Percentiles rank a stretch among this genome's conserved stretches.
phyloP scores from a whole-genome alignment of 2,888 invertebrate genomes.

The Trissoscelio sp. region DNA sequence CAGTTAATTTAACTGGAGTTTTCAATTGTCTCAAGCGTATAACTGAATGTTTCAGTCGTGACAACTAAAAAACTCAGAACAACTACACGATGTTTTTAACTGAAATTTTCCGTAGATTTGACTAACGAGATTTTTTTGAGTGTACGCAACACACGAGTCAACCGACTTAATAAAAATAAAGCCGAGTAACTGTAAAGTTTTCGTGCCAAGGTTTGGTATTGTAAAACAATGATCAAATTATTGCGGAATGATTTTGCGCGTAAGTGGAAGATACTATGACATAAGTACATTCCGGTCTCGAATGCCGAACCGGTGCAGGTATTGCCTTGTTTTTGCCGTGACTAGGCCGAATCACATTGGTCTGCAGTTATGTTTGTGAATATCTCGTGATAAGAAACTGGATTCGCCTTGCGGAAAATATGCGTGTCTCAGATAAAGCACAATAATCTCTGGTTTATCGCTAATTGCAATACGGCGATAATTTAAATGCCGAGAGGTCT shows the following conservation, averaged over 20 bases:
- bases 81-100: too few relatives aligned
- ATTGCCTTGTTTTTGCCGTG: slow-evolving; percentile 22
- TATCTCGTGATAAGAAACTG: slow-evolving; percentile 36
- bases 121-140: too few relatives aligned
- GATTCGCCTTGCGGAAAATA: slow-evolving; percentile 8
- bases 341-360: slow-evolving; percentile 28
- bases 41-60: too few relatives aligned
- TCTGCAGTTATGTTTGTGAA: slow-evolving; percentile 35
- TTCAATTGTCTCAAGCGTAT: too few relatives aligned
- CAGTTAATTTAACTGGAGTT: too few relatives aligned
- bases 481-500: slow-evolving; percentile 1
- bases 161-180: slow-evolving; percentile 13
- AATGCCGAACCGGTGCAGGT: slow-evolving; percentile 33
- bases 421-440: slow-evolving; percentile 20
- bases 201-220: neutral
- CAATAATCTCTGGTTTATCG: slow-evolving; percentile 20
- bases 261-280: slow-evolving; percentile 39
- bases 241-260: slow-evolving; percentile 11
- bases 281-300: slow-evolving; percentile 48
- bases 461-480: slow-evolving; percentile 19
- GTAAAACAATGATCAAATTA: neutral
- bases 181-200: slow-evolving; percentile 11
- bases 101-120: too few relatives aligned
- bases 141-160: neutral
- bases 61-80: too few relatives aligned